Percentiles rank a stretch among this genome's conserved stretches.
Conservation (phyloP, 2,797 vertebrate species). For the Lacerta viridis region DNA sequence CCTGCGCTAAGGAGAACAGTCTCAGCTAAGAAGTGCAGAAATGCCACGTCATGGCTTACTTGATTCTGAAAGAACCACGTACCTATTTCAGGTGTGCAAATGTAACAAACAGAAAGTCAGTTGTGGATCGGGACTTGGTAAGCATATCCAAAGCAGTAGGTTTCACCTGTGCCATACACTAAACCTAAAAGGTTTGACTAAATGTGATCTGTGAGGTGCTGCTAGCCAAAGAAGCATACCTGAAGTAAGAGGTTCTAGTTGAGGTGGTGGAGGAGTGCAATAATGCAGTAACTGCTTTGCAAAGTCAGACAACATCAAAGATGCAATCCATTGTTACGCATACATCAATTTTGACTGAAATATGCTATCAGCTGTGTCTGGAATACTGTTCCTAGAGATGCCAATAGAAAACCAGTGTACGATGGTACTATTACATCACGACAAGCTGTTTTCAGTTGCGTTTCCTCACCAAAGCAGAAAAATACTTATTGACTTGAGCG, state of each 20-base stretch:
- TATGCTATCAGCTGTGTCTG: not conserved
- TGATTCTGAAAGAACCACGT: not conserved
- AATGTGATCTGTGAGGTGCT: not conserved
- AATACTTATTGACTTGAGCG: not conserved
- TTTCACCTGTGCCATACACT: not conserved
- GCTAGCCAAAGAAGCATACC: not conserved
- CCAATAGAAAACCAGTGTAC: slow-evolving; percentile 12
- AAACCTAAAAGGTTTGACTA: not conserved
- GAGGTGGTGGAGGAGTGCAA: too few relatives aligned
- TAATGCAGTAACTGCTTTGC: not conserved
- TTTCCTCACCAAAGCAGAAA: slow-evolving; percentile 22
- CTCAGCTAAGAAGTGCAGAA: not conserved
- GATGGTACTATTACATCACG: not conserved
- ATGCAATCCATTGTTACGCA: not conserved
- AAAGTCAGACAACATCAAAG: not conserved
- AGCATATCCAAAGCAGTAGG: not conserved
- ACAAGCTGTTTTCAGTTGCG: not conserved
- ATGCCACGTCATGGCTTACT: not conserved
- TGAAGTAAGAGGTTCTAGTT: not conserved
- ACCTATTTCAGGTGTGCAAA: not conserved
- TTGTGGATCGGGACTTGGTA: not conserved
- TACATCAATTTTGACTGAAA: not conserved
- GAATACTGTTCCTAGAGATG: not conserved
- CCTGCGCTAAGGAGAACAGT: not conserved
- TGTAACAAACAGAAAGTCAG: not conserved